Conservation (phyloP, 2,113 vertebrate species). For the Sorex fumeus region DNA sequence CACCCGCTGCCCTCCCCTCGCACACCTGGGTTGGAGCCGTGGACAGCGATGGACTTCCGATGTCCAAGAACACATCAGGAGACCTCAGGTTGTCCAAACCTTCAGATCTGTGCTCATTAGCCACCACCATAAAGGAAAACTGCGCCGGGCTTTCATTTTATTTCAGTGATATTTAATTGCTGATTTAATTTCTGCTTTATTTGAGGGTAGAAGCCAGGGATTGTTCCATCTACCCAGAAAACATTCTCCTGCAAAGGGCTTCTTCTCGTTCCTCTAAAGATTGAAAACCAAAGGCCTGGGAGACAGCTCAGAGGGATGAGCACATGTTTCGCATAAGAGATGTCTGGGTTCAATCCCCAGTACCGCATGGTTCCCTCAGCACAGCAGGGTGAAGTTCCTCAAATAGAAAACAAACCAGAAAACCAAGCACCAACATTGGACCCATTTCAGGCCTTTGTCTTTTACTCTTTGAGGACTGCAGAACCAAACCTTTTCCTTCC, state of each 20-base stretch:
- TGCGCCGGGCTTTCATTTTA: background rate
- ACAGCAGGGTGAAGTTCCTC: no score
- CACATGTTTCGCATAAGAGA: no score
- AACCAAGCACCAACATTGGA: no score
- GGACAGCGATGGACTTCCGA: background rate
- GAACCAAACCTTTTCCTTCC: background rate
- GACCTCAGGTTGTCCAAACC: background rate
- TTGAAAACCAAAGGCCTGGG: no score
- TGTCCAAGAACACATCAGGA: background rate
- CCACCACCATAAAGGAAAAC: background rate
- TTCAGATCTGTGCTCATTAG: background rate
- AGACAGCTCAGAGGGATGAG: no score
- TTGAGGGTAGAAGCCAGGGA: background rate
- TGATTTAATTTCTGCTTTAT: constrained; percentile 32
- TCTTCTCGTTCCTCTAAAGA: constrained; percentile 17
- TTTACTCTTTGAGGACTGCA: background rate
- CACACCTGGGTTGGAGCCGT: background rate
- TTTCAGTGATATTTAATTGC: background rate
- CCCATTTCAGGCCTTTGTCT: background rate
- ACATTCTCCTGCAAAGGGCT: constrained; percentile 7
- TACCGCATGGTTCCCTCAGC: no score
- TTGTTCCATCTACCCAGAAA: constrained; percentile 38
- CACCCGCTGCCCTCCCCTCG: background rate
- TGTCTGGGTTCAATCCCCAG: no score
- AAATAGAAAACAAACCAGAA: no score